Conservation (phyloP, 2,113 vertebrate species). For the Rissa tridactyla region DNA sequence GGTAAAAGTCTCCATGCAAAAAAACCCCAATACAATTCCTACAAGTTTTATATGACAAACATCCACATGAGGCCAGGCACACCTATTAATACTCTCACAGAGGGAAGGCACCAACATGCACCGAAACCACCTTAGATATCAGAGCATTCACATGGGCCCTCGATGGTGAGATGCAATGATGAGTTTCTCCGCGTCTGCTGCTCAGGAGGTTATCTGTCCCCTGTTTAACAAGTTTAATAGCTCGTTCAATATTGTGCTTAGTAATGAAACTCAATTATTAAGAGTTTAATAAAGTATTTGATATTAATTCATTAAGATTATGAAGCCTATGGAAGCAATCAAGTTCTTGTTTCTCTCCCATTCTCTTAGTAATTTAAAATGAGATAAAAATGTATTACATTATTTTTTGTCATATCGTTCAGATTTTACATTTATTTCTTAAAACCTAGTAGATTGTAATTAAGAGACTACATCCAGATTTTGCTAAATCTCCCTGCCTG, state of each 20-base stretch:
- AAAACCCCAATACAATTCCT: background rate
- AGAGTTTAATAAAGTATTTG: background rate
- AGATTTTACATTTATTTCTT: background rate
- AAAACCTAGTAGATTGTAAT: background rate
- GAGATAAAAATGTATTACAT: background rate
- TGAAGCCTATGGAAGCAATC: background rate
- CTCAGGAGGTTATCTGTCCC: background rate
- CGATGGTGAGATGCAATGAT: background rate
- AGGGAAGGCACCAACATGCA: background rate
- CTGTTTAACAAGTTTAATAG: conserved; percentile 14
- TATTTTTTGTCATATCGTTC: background rate
- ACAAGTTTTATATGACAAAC: background rate
- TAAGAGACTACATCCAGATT: background rate
- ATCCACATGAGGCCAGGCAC: background rate
- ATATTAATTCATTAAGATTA: background rate
- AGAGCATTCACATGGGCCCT: background rate
- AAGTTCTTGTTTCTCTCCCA: background rate
- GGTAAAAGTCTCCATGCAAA: background rate
- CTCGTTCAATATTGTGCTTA: background rate
- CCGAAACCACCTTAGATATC: background rate
- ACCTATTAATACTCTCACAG: accelerated
- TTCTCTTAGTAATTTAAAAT: background rate
- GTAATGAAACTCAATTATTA: conserved; percentile 28
- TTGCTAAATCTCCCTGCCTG: background rate
- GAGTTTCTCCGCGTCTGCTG: background rate